Evolutionary conservation across 2,113 vertebrate genomes (phyloP).

Genomic region (Petroica traversi): DNA sequence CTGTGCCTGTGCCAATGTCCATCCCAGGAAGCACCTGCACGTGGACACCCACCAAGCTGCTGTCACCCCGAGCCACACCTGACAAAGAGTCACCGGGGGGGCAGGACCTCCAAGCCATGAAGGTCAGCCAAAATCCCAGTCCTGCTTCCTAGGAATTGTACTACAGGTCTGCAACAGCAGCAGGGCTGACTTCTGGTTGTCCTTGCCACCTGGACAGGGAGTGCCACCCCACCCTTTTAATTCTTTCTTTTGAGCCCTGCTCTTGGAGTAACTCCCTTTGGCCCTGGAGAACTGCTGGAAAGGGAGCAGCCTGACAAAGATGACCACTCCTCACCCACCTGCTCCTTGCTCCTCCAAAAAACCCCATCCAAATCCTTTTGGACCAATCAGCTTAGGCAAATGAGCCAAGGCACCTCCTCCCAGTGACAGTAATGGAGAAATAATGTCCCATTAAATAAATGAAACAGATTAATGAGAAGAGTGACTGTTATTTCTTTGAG

Average conservation of each 20-base stretch:
- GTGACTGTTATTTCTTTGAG: background rate
- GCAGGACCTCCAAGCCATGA: background rate
- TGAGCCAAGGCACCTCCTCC: background rate
- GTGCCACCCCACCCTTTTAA: background rate
- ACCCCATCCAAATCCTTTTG: background rate
- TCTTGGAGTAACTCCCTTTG: background rate
- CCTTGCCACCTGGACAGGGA: background rate
- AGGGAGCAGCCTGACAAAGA: background rate
- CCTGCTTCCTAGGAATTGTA: background rate
- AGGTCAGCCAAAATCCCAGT: background rate
- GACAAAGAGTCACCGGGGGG: background rate
- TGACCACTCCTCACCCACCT: rapidly evolving
- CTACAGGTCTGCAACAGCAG: rapidly evolving
- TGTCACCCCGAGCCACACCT: background rate
- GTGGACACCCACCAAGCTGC: background rate
- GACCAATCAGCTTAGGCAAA: background rate
- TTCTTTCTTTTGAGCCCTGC: background rate
- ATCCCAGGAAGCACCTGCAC: rapidly evolving
- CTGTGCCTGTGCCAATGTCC: background rate
- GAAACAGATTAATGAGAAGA: background rate
- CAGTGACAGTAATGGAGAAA: background rate
- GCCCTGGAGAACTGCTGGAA: background rate
- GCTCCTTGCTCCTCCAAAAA: background rate
- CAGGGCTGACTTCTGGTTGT: background rate
- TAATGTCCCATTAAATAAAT: background rate